phyloP scores from a whole-genome alignment of 2,888 invertebrate genomes.

The Nymphalis c-album region DNA sequence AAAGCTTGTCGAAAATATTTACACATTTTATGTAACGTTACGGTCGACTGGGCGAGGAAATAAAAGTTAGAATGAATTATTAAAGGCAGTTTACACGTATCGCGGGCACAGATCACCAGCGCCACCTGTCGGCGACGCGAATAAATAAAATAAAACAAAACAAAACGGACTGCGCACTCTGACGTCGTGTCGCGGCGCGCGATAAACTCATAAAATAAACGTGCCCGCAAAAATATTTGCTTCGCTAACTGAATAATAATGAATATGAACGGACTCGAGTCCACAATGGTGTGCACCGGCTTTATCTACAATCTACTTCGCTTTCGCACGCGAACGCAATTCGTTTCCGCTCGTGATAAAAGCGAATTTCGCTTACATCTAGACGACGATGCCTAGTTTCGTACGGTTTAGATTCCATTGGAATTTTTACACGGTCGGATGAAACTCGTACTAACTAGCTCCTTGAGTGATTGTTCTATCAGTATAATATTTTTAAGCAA shows the following conservation, averaged over 20 bases:
- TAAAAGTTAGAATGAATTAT: conserved; percentile 68
- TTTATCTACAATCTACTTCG: conserved; percentile 31
- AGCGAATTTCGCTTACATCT: conserved; percentile 29
- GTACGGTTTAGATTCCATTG: conserved; percentile 33
- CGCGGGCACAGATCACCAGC: conserved; percentile 58
- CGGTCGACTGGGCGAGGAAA: conserved; percentile 43
- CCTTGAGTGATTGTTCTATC: not conserved
- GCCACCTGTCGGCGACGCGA: conserved; percentile 71
- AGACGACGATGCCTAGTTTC: conserved; percentile 23
- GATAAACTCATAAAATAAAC: conserved; percentile 46
- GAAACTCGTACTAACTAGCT: conserved; percentile 32
- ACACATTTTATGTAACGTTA: conserved; percentile 32
- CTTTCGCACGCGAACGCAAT: conserved; percentile 29
- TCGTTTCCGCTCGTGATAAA: conserved; percentile 33
- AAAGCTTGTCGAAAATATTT: conserved; percentile 26
- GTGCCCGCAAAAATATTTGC: conserved; percentile 58
- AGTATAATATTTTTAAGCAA: not conserved
- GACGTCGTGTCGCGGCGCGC: conserved; percentile 39
- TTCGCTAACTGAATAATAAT: conserved; percentile 65
- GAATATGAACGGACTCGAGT: conserved; percentile 45
- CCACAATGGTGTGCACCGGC: conserved; percentile 25
- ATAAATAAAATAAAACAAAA: conserved; percentile 58
- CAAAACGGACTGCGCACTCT: conserved; percentile 39
- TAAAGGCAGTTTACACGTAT: conserved; percentile 68
- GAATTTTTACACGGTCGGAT: conserved; percentile 35